phyloP scores from a whole-genome alignment of 2,797 vertebrate genomes.

The Syndactyla subalaris region DNA sequence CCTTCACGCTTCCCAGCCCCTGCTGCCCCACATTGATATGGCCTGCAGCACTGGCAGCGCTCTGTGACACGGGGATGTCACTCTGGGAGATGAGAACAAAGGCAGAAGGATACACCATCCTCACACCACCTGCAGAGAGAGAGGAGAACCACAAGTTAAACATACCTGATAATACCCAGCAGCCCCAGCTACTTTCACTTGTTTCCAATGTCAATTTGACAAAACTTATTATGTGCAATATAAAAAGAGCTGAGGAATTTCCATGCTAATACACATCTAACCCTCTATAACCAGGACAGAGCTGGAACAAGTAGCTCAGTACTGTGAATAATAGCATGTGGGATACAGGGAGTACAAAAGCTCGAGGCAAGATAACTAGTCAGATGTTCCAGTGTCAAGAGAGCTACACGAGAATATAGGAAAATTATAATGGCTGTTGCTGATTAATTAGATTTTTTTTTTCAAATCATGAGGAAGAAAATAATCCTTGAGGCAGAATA shows the following conservation, averaged over 20 bases:
- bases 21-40: slow-evolving; percentile 73
- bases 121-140: slow-evolving; percentile 87
- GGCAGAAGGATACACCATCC: slow-evolving; percentile 97
- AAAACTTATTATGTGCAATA: not conserved
- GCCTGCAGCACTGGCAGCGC: slow-evolving; percentile 77
- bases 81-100: slow-evolving; percentile 96
- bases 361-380: slow-evolving; percentile 69
- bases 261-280: not conserved
- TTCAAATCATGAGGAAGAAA: not conserved
- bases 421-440: slow-evolving; percentile 63
- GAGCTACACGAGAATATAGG: slow-evolving; percentile 52
- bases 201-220: not conserved
- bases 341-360: slow-evolving; percentile 62
- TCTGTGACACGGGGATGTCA: slow-evolving; percentile 89
- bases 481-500: slow-evolving; percentile 64
- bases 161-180: not conserved
- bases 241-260: not conserved
- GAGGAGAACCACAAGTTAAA: not conserved
- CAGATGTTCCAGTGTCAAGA: slow-evolving; percentile 58
- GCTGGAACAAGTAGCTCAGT: slow-evolving; percentile 17
- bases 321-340: slow-evolving; percentile 56
- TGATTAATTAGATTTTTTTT: slow-evolving; percentile 61
- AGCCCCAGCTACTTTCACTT: not conserved
- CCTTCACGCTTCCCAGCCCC: slow-evolving; percentile 84
- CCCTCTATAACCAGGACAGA: slow-evolving; percentile 11